Base-by-base conservation (phyloP, 1,140 invertebrate species). In the Dufourea novaeangliae region DNA sequence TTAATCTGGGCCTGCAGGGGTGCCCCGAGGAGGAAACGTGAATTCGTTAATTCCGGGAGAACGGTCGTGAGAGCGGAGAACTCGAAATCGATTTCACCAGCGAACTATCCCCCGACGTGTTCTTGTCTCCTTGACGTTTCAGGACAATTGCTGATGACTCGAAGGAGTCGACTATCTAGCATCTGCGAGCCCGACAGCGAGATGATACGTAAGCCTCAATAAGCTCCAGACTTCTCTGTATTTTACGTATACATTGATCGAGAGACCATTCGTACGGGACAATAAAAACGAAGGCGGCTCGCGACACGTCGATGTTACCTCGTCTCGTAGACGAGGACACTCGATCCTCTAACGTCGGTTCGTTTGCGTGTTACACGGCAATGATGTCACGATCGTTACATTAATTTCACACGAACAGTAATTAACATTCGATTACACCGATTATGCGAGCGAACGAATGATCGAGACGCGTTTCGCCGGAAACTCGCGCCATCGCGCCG, bases 141-240 rank as follows among this genome's bases (percentile, higher is more conserved):
- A 93, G 92, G 92, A 80, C 90, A 91, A 88, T 83, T 91, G 87
- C 80, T 92, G 89, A 89, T 93, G 91, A 86, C 89, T 80, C 86
- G 92, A 75, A 90, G 92, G 89, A 90, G 89, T 90, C 91, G 92
- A 78, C 91, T 92, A 79, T 89, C 90, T 87, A 93, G 92, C 90
- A 92, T 93, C 89, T 91, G 91, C 85, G 92, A 93, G 83, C 84
- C 89, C 80, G 92, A 92, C 80, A 91, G 92, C 87, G 92, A 93
- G 78, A 91, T 89, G 85, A 91, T 91, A 92, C 92, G 92, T 93
- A 93, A 93, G 92, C 91, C 37, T 5, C 71, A 77, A 39, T 32
- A 25, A 73, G 63, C 46, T 66, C 39, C 44, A 75, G 54, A 78
- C 27, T 79, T 44, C 29, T 69, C 67, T 79, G 46, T 72, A 77